Base-by-base conservation (phyloP, 2,888 invertebrate genomes). In the Oegoconia quadripuncta region DNA sequence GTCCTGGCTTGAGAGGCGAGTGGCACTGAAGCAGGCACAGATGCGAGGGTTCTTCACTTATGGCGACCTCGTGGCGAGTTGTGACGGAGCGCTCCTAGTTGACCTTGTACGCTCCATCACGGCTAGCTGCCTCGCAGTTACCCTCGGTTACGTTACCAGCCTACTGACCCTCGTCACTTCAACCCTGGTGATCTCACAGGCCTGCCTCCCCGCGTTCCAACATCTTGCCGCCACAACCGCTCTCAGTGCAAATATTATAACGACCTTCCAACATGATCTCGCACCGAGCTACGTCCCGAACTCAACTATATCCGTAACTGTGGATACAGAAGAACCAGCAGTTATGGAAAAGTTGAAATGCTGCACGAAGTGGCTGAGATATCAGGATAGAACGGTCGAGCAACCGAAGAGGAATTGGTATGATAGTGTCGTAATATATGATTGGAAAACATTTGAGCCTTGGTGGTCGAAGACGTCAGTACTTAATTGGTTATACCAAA, bases 1-100 rank as follows among this genome's bases (percentile, higher is more conserved):
- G 37, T 68, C 80, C 34, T 88, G 90, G 73, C 78, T 96, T 41
- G 96, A 96, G 77, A 88, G 86, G 43, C 89, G 89, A 37, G 82
- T 97, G 52, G 96, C 97, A 3, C 83, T 91, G 50, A 90, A 90
- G 56, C 93, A 96, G 81, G 94, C 93, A 9, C 74, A 74, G 20
- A 80, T 89, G 47, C 89, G 95, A 15, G 96, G 95, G 1, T 95
- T 93, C 92, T 93, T 93, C 63, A 95, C 96, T 0, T 96, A 96
- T 66, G 89, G 92, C 0, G 96, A 97, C 83, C 79, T 96, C 37
- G 79, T 89, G 50, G 90, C 89, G 43, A 61, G 92, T 15, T 65
- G 90, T 39, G 72, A 74, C 17, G 61, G 87, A 37, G 88, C 88
- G 41, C 55, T 89, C 44, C 57, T 90, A 28, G 53, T 40, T 72